A percentile compares a stretch with the other conserved stretches of the same genome.
Evolutionary conservation across 1,140 invertebrate genomes (phyloP).

Genomic region (Monomorium pharaonis): DNA sequence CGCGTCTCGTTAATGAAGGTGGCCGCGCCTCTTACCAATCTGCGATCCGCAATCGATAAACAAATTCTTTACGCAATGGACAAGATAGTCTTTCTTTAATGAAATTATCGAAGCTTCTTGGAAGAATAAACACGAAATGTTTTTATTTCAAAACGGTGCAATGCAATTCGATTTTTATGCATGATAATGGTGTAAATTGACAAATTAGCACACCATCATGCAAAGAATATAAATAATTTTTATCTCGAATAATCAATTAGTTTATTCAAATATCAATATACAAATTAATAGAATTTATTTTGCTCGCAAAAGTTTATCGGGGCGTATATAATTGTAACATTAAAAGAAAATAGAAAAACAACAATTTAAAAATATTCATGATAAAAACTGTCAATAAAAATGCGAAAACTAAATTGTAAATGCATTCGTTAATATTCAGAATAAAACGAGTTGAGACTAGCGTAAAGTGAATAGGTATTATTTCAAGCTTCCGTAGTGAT

Average conservation of each 20-base stretch:
- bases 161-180: neutral
- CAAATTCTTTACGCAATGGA: conserved; percentile 29
- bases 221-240: neutral
- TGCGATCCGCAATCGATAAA: conserved; percentile 49
- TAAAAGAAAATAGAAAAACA: neutral
- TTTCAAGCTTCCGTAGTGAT: conserved; percentile 70
- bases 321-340: neutral
- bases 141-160: neutral
- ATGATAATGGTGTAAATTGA: neutral
- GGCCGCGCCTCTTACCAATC: conserved; percentile 46
- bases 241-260: neutral
- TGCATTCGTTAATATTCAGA: neutral
- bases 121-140: neutral
- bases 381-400: neutral
- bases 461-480: conserved; percentile 46
- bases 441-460: neutral
- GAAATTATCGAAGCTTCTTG: neutral
- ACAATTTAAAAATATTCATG: neutral
- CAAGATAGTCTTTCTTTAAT: neutral
- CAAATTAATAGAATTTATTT: neutral
- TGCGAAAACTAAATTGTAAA: neutral
- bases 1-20: conserved; percentile 74
- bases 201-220: neutral
- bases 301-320: neutral
- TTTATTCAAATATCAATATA: neutral